Evolutionary conservation across 2,888 invertebrate species (phyloP).

Genomic region (Ornithoptera priamus): DNA sequence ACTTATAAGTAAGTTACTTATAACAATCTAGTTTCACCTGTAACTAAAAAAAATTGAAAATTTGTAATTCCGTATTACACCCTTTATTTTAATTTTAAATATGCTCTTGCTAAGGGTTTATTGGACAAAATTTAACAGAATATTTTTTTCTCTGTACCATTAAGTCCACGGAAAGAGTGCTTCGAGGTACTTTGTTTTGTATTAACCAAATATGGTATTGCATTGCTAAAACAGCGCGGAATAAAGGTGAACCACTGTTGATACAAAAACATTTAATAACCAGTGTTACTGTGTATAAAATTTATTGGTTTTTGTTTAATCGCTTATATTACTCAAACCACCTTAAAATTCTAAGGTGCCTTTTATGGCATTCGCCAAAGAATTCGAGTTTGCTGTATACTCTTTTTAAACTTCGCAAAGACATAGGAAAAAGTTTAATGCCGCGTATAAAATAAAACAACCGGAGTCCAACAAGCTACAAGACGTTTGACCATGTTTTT

Average conservation of each 20-base stretch:
- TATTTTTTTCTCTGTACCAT: neutral
- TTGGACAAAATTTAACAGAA: too few relatives aligned
- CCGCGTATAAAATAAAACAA: slow-evolving; percentile 29
- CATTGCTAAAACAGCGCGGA: slow-evolving; percentile 30
- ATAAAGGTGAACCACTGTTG: neutral
- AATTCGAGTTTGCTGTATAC: slow-evolving; percentile 21
- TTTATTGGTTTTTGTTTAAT: slow-evolving; percentile 27
- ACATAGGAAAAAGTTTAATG: slow-evolving; percentile 29
- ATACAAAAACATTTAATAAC: slow-evolving; percentile 26
- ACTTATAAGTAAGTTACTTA: too few relatives aligned
- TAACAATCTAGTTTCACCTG: too few relatives aligned
- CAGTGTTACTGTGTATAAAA: slow-evolving; percentile 23
- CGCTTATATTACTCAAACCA: slow-evolving; percentile 29
- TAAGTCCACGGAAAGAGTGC: slow-evolving; percentile 8
- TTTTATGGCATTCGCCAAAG: slow-evolving; percentile 23
- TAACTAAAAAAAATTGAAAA: too few relatives aligned
- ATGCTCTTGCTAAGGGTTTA: too few relatives aligned
- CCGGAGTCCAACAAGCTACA: slow-evolving; percentile 24
- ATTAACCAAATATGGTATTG: slow-evolving; percentile 16
- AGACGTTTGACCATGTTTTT: slow-evolving; percentile 24
- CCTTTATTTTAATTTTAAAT: too few relatives aligned
- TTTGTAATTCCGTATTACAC: too few relatives aligned
- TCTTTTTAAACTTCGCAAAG: slow-evolving; percentile 28
- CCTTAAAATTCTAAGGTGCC: slow-evolving; percentile 27
- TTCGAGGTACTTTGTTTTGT: slow-evolving; percentile 7